phyloP scores from a whole-genome alignment of 1,140 invertebrate genomes.

The Calliphora vicina region DNA sequence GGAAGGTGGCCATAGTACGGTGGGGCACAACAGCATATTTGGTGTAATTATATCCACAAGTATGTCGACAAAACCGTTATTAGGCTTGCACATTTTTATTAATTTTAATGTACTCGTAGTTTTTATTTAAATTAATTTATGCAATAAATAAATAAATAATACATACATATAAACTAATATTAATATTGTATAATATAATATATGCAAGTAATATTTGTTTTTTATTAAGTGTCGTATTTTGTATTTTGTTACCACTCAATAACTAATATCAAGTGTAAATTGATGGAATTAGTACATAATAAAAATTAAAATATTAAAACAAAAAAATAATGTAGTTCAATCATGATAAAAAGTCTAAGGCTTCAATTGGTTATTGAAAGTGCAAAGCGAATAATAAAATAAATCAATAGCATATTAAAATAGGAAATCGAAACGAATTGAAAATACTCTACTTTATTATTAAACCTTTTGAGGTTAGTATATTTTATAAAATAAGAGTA shows the following conservation, averaged over 20 bases:
- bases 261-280: constrained; percentile 1
- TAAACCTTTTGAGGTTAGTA: too few species aligned
- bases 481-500: too few species aligned
- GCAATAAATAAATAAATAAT: not conserved
- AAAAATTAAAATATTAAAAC: not conserved
- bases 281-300: constrained; percentile 1
- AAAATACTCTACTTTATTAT: not conserved
- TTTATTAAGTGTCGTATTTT: constrained; percentile 1
- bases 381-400: not conserved
- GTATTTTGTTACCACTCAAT: constrained; percentile 1
- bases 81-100: not conserved
- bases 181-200: not conserved
- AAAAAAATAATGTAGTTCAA: not conserved
- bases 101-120: not conserved
- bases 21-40: too few species aligned
- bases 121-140: constrained; percentile 3
- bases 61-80: not conserved
- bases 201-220: not conserved
- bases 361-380: not conserved
- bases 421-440: not conserved
- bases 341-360: not conserved
- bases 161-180: too few species aligned
- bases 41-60: not conserved
- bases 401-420: not conserved
- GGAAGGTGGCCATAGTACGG: too few species aligned